Evolutionary conservation across 1,140 invertebrate species (phyloP).

Genomic region (Aradophagus sp.): DNA sequence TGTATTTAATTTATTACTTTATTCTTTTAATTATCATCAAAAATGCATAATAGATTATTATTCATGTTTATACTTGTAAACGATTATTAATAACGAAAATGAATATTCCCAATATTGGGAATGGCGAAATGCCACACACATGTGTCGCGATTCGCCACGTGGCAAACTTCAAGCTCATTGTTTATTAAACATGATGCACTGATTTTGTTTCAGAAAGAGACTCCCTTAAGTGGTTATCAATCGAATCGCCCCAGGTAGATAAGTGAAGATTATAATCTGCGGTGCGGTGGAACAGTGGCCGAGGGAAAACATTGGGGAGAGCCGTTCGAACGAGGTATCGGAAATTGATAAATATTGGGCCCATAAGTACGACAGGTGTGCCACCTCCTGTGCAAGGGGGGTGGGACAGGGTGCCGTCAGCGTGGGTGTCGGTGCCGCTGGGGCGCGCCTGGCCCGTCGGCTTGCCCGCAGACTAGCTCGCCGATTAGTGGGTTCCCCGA

Average conservation of each 20-base stretch:
- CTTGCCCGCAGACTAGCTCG: constrained; percentile 71
- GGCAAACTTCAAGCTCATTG: no score
- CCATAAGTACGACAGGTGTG: constrained; percentile 62
- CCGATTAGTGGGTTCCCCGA: constrained; percentile 63
- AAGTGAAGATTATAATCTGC: constrained; percentile 19
- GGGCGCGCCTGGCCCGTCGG: constrained; percentile 72
- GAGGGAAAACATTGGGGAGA: constrained; percentile 37
- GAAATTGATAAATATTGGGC: constrained; percentile 39
- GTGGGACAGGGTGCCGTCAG: constrained; percentile 71
- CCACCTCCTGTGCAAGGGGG: constrained; percentile 71
- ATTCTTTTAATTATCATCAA: no score
- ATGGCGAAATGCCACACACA: no score
- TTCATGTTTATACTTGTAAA: no score
- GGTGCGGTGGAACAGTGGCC: constrained; percentile 10
- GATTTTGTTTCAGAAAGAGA: constrained; percentile 36
- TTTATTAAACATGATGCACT: no score
- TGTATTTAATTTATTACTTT: no score
- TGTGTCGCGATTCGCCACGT: no score
- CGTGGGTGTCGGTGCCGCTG: constrained; percentile 70
- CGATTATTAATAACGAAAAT: no score
- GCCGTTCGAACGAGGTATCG: constrained; percentile 20
- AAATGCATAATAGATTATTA: no score
- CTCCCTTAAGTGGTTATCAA: constrained; percentile 19
- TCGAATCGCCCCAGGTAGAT: constrained; percentile 4
- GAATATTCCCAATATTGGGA: no score